Evolutionary conservation across 2,888 invertebrate species (phyloP).

Genomic region (Eristalis pertinax): DNA sequence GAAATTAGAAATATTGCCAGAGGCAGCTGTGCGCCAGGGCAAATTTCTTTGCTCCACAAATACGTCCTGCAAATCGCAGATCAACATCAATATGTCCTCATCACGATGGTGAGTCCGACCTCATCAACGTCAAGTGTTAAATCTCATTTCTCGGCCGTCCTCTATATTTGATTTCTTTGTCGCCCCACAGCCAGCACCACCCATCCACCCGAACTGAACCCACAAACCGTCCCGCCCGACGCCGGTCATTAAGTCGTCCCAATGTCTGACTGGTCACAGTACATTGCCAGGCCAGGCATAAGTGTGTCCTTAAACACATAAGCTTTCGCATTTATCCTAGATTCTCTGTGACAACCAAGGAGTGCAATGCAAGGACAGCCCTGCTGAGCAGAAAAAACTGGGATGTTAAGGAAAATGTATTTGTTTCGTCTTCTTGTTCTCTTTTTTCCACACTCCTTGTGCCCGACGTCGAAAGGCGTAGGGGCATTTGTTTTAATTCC

Average conservation of each 20-base stretch:
- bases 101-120: conserved; percentile 2
- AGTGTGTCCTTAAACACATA: background rate
- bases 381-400: background rate
- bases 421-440: background rate
- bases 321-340: background rate
- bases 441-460: background rate
- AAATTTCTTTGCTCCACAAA: background rate
- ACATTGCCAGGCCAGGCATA: background rate
- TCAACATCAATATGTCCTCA: background rate
- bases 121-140: conserved; percentile 30
- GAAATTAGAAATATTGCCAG: background rate
- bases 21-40: background rate
- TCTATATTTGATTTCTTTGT: background rate
- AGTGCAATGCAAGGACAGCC: conserved; percentile 18
- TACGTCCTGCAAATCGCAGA: background rate
- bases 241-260: conserved; percentile 37
- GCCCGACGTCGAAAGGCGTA: conserved; percentile 13
- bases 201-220: background rate
- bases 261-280: conserved; percentile 31
- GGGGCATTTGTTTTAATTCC: conserved; percentile 48
- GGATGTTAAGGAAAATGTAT: conserved; percentile 13
- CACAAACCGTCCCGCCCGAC: conserved; percentile 21
- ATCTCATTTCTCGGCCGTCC: background rate
- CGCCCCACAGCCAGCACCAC: too few relatives aligned
- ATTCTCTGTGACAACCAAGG: conserved; percentile 10